Conservation (phyloP, 2,888 invertebrate genomes). For the Rhodophaea formosa region DNA sequence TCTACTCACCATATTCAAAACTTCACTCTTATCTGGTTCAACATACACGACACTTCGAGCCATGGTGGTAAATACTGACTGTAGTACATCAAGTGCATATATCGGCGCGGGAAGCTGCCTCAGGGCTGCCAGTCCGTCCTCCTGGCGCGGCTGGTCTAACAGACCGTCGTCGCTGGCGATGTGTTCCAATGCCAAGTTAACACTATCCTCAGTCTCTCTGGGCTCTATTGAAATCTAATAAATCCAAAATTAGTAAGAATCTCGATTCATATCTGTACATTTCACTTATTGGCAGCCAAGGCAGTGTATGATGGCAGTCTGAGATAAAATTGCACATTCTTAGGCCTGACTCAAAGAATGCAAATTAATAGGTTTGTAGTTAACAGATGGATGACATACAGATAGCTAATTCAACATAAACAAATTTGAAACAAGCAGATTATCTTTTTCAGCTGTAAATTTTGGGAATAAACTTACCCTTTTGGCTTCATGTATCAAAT, state of each 20-base stretch:
- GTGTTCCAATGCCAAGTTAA: slow-evolving; percentile 56
- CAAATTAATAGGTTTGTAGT: no score
- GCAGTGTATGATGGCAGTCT: no score
- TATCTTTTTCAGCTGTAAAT: no score
- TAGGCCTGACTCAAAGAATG: no score
- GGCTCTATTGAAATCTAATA: slow-evolving; percentile 48
- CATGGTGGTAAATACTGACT: slow-evolving; percentile 56
- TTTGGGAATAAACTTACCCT: slow-evolving; percentile 38
- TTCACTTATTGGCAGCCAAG: no score
- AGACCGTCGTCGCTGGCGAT: slow-evolving; percentile 41
- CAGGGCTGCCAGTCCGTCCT: slow-evolving; percentile 53
- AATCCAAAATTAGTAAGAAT: no score
- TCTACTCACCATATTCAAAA: slow-evolving; percentile 52
- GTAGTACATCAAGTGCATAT: slow-evolving; percentile 61
- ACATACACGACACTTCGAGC: slow-evolving; percentile 48
- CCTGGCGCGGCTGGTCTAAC: slow-evolving; percentile 32
- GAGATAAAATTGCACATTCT: no score
- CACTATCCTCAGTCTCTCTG: slow-evolving; percentile 45
- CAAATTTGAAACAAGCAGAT: no score
- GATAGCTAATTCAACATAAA: no score
- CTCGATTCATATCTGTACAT: no score
- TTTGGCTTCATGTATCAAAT: slow-evolving; percentile 52
- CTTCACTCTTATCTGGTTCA: slow-evolving; percentile 43
- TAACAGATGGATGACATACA: no score
- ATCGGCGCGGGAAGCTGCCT: slow-evolving; percentile 66